Conservation (phyloP, 1,140 invertebrate species). For the Zaprionus gabonicus region DNA sequence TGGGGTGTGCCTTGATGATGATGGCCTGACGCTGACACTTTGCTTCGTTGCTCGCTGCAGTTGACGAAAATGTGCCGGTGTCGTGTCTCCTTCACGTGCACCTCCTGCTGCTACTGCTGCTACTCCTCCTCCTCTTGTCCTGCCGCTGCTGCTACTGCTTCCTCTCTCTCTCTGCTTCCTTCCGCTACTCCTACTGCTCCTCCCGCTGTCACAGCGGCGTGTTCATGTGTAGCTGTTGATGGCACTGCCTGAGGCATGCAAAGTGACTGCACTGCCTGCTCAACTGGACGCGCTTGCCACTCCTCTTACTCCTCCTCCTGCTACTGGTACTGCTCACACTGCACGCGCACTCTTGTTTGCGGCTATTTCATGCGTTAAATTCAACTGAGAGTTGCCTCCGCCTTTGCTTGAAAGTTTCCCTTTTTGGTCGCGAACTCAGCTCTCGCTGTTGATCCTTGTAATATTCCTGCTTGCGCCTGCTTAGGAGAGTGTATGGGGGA, state of each 20-base stretch:
- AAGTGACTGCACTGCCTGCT: constrained; percentile 29
- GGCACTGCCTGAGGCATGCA: constrained; percentile 60
- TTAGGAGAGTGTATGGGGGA: neutral
- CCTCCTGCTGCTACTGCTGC: neutral
- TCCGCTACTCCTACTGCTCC: constrained; percentile 11
- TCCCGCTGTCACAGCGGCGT: constrained; percentile 61
- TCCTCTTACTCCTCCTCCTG: neutral
- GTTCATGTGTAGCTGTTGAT: constrained; percentile 77
- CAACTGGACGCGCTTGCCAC: constrained; percentile 9
- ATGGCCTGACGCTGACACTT: constrained; percentile 45
- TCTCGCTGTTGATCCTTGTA: too few species aligned
- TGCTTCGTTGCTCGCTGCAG: constrained; percentile 41
- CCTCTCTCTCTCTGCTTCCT: constrained; percentile 7
- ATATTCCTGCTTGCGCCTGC: neutral
- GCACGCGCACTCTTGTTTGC: constrained; percentile 22
- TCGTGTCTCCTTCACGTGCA: neutral
- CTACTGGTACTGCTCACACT: neutral
- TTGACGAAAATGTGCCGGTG: constrained; percentile 66
- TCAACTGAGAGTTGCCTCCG: constrained; percentile 25
- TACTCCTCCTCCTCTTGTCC: neutral
- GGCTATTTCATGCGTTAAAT: constrained; percentile 52
- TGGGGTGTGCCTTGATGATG: neutral
- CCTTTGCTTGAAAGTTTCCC: constrained; percentile 3
- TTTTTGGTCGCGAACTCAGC: too few species aligned
- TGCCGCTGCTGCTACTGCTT: neutral